Base-by-base conservation (phyloP, 2,888 invertebrate species). In the Oscheius sp. region DNA sequence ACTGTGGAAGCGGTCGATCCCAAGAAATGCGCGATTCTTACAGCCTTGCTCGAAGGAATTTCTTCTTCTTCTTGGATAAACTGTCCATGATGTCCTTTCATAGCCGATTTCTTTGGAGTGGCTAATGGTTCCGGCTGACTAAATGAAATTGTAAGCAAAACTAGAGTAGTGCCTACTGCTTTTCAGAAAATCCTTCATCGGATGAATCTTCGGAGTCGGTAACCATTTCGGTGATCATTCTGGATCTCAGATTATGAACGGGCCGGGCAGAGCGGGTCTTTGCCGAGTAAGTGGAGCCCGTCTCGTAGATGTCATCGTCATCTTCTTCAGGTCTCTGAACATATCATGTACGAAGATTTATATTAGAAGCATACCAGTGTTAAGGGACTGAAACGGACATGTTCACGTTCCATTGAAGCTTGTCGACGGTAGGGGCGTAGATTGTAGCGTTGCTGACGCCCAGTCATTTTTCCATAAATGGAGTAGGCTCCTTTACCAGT, bases 151-250 rank as follows among this genome's bases (percentile, higher is more conserved):
- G 3, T 46, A 46, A 46, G 18, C 21, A 6, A 46, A 45, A n/a
- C 45, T 23, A 25, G 16, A 25, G 9, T 53, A 35, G 3, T 9
- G 9, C 35, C 35, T 35, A 55, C 69, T 55, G 27, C 23, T 23
- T 55, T 55, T 69, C 69, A 1, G 69, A 69, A 29, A 69, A 69
- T 53, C 69, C 69, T 43, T 69, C 69, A 9, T 35, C 35, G 3
- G 35, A 6, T 9, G 35, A 35, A 29, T 69, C 69, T 16, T 69
- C 69, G 18, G 27, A 55, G 35, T 69, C 69, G 1, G 69, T 69
- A 2, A 56, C 41, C 21, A 21, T 55, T n/a, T 45, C n/a, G 5
- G 52, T 69, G 21, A 69, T 25, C 43, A 55, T 41, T 5, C 69
- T 35, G 5, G 41, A 43, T 21, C 69, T 2, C 18, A 69, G 41